These are phyloP conservation scores for Hepsetus odoe DNA, from an alignment of 2,113 vertebrate species.

Conservation along the genomic window DNA sequence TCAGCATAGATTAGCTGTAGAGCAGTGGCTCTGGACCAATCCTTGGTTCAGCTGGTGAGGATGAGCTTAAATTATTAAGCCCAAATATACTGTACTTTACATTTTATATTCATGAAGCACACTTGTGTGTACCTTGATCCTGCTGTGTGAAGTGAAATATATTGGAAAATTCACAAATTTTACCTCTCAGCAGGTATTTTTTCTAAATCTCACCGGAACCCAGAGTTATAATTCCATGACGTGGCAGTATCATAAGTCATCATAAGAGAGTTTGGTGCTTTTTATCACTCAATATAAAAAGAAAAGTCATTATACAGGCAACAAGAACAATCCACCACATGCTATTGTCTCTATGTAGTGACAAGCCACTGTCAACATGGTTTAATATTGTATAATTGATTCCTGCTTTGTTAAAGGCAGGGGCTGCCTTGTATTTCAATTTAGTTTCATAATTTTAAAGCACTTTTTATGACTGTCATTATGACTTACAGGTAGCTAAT, in stretches of 20 bases:
- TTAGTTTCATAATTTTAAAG: conserved; percentile 7
- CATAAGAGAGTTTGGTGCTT: background rate
- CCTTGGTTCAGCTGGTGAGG: background rate
- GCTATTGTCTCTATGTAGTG: too few species aligned
- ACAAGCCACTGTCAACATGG: background rate
- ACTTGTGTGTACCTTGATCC: background rate
- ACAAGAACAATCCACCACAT: background rate
- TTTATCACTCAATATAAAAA: conserved; percentile 4
- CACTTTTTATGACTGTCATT: conserved; percentile 4
- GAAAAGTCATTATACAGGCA: too few species aligned
- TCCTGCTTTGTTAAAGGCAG: background rate
- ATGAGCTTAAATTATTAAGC: background rate
- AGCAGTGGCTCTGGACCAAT: background rate
- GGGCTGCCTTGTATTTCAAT: background rate
- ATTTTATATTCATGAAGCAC: background rate
- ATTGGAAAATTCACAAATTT: too few species aligned
- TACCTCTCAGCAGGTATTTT: too few species aligned
- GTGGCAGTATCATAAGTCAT: background rate
- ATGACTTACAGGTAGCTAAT: background rate
- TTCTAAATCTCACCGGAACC: too few species aligned
- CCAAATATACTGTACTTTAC: background rate
- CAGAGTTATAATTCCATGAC: too few species aligned
- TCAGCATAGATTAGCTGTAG: background rate
- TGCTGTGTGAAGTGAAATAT: background rate
- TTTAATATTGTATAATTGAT: background rate